Conservation (phyloP, 2,113 vertebrate genomes). For the Bufo gargarizans region DNA sequence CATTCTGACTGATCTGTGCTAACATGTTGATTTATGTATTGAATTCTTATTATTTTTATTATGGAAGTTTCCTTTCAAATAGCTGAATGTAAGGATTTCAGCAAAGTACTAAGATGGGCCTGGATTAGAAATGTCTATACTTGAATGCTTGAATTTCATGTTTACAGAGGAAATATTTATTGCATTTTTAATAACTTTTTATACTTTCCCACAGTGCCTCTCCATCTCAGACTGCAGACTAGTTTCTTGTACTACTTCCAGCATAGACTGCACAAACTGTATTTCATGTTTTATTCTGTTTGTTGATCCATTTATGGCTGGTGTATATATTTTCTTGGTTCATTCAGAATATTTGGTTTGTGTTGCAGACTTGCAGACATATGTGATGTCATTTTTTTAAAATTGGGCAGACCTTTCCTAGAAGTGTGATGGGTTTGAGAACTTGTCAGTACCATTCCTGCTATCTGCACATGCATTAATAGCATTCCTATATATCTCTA, state of each 20-base stretch:
- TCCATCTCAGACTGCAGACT: not conserved
- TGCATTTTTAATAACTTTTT: not conserved
- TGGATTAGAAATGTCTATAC: not conserved
- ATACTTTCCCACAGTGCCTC: not conserved
- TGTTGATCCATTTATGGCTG: not conserved
- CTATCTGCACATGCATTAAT: not conserved
- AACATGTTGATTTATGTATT: not conserved
- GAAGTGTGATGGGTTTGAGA: too few relatives aligned
- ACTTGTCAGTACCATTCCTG: too few relatives aligned
- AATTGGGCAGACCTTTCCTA: too few relatives aligned
- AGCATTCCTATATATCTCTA: not conserved
- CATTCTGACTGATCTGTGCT: not conserved
- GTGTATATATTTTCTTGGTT: not conserved
- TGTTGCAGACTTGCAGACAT: too few relatives aligned
- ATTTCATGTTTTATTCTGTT: not conserved
- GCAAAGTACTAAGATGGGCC: not conserved
- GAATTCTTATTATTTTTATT: not conserved
- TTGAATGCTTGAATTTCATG: not conserved
- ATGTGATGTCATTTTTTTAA: too few relatives aligned
- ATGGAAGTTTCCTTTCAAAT: not conserved
- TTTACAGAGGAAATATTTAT: constrained; percentile 45
- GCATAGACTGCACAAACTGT: not conserved
- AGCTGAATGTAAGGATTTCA: constrained; percentile 2
- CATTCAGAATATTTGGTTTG: too few relatives aligned
- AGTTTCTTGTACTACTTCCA: not conserved